Conservation (phyloP, 2,113 vertebrate genomes). For the Nyctibius bracteatus region DNA sequence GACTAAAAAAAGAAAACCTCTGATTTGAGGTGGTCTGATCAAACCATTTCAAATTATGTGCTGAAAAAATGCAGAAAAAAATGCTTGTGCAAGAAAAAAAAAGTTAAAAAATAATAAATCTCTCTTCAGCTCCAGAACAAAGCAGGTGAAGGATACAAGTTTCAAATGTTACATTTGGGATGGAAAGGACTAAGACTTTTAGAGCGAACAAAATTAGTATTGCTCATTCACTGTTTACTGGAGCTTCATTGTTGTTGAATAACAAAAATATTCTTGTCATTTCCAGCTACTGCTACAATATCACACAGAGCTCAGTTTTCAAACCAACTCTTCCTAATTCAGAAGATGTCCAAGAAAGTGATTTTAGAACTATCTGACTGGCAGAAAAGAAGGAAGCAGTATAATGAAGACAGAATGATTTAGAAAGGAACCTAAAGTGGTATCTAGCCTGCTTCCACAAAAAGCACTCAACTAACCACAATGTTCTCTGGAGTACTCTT, state of each 20-base stretch:
- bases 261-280: background rate
- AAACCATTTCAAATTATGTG: background rate
- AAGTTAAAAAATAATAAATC: background rate
- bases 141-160: background rate
- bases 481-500: background rate
- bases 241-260: background rate
- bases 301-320: background rate
- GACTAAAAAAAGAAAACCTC: background rate
- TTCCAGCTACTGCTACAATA: background rate
- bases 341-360: background rate
- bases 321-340: background rate
- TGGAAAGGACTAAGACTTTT: background rate
- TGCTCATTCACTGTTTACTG: background rate
- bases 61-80: background rate
- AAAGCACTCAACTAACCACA: background rate
- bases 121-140: background rate
- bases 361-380: background rate
- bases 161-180: background rate
- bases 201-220: background rate
- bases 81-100: background rate
- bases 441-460: background rate
- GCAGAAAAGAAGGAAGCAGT: background rate
- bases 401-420: background rate
- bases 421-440: background rate
- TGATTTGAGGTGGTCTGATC: background rate